phyloP scores from a whole-genome alignment of 30 jellyfish, hydroid and myxozoan species.

The Sanderia malayensis region DNA sequence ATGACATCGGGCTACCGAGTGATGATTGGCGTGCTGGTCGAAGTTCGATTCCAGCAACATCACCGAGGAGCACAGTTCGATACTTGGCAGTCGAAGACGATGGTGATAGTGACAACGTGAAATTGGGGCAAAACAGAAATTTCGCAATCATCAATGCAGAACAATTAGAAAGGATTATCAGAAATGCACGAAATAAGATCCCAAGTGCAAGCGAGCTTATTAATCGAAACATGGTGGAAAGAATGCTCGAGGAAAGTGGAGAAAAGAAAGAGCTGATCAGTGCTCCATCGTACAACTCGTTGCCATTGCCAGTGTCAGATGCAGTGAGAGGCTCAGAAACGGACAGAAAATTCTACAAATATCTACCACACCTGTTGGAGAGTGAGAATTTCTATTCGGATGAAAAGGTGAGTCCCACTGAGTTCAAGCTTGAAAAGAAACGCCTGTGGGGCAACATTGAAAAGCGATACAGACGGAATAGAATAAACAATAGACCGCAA shows the following conservation, averaged over 20 bases:
- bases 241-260: slow-evolving; percentile 19
- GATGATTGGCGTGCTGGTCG: slow-evolving; percentile 50
- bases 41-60: neutral
- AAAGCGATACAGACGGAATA: slow-evolving; percentile 65
- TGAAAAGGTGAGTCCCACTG: slow-evolving; percentile 19
- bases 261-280: slow-evolving; percentile 60
- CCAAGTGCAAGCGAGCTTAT: slow-evolving; percentile 25
- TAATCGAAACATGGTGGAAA: slow-evolving; percentile 9
- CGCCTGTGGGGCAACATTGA: slow-evolving; percentile 66
- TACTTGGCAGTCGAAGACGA: slow-evolving; percentile 17
- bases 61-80: slow-evolving; percentile 17
- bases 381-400: slow-evolving; percentile 21
- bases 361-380: slow-evolving; percentile 13
- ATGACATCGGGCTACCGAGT: slow-evolving; percentile 39
- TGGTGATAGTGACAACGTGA: slow-evolving; percentile 5
- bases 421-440: slow-evolving; percentile 48
- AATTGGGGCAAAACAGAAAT: slow-evolving; percentile 10
- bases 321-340: slow-evolving; percentile 14
- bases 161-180: neutral
- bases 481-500: neutral
- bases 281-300: slow-evolving; percentile 46
- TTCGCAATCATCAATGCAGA: neutral
- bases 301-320: slow-evolving; percentile 60
- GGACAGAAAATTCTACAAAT: slow-evolving; percentile 53
- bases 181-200: slow-evolving; percentile 24